A percentile compares a stretch with the other conserved stretches of the same genome.
Conservation (phyloP, 2,888 invertebrate genomes). For the Plemyria rubiginata region DNA sequence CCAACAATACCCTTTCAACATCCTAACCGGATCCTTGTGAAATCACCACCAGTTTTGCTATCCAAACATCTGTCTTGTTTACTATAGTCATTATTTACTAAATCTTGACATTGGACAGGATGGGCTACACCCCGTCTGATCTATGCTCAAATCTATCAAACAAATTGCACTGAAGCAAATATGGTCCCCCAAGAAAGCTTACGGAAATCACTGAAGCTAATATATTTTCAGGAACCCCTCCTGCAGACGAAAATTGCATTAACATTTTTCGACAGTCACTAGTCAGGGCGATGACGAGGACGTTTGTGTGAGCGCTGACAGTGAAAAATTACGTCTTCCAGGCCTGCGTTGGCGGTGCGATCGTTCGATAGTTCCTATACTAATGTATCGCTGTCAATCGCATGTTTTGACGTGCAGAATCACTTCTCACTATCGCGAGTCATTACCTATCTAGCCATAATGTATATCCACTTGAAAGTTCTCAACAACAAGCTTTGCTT, state of each 20-base stretch:
- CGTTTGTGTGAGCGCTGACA: conserved; percentile 76
- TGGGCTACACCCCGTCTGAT: conserved; percentile 45
- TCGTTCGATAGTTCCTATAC: conserved; percentile 79
- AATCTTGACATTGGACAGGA: conserved; percentile 52
- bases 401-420: conserved; percentile 77
- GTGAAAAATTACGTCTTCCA: conserved; percentile 78
- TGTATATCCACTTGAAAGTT: conserved; percentile 59
- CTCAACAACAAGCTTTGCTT: conserved; percentile 59
- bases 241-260: conserved; percentile 72
- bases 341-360: conserved; percentile 65
- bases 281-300: conserved; percentile 76
- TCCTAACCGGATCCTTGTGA: conserved; percentile 56
- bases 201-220: conserved; percentile 54
- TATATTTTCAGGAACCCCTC: conserved; percentile 62
- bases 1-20: conserved; percentile 55
- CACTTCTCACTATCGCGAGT: conserved; percentile 65
- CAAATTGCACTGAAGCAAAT: conserved; percentile 57
- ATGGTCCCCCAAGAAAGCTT: conserved; percentile 49
- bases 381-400: conserved; percentile 83
- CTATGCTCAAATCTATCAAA: conserved; percentile 44
- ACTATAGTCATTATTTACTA: conserved; percentile 57
- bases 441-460: conserved; percentile 52
- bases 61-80: conserved; percentile 50
- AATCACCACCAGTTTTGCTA: conserved; percentile 42
- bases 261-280: conserved; percentile 79